Conservation (phyloP, 2,797 vertebrate species). For the Balearica regulorum region DNA sequence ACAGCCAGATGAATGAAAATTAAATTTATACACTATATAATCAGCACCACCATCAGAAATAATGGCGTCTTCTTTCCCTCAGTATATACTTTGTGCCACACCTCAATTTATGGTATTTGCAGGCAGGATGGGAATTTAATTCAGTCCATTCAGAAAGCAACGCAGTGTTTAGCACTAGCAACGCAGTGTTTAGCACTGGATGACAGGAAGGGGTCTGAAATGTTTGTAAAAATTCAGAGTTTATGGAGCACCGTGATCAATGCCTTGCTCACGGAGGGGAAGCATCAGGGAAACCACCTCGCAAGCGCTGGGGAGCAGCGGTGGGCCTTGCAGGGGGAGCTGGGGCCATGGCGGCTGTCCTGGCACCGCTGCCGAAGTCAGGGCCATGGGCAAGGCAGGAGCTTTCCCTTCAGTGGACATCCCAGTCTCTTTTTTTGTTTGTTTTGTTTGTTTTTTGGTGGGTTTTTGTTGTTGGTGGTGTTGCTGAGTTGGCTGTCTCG, state of each 20-base stretch:
- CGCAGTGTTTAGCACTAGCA: background rate
- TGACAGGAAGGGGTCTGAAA: background rate
- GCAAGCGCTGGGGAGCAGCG: background rate
- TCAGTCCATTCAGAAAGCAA: background rate
- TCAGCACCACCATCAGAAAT: background rate
- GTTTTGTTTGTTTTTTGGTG: background rate
- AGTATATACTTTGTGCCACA: background rate
- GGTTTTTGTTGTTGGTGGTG: background rate
- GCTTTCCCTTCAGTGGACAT: background rate
- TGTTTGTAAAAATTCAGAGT: background rate
- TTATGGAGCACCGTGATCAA: background rate
- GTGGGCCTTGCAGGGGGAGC: background rate
- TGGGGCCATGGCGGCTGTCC: fast-evolving
- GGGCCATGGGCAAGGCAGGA: background rate
- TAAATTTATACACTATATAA: background rate
- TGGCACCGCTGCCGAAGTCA: background rate
- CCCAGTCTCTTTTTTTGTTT: background rate
- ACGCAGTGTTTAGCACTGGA: background rate
- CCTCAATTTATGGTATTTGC: background rate
- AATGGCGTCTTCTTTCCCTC: background rate
- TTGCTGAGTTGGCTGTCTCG: background rate
- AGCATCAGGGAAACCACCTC: background rate
- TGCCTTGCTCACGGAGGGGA: background rate
- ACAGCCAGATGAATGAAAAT: slow-evolving; percentile 25
- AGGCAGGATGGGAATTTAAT: background rate